Evolutionary conservation across 2,888 invertebrate species (phyloP).

Genomic region (Diplolepis rosae): DNA sequence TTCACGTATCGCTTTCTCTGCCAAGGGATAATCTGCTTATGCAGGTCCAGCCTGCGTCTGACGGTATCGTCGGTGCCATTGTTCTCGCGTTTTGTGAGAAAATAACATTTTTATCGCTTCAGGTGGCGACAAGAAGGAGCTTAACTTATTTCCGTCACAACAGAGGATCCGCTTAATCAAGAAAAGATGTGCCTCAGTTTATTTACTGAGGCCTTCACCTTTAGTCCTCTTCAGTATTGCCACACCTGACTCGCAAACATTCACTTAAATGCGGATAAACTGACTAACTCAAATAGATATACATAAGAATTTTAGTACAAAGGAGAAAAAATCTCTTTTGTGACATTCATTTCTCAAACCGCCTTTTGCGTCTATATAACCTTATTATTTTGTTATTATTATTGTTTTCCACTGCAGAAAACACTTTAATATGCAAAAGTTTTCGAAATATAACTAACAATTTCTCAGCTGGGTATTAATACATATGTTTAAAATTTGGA

Average conservation of each 20-base stretch:
- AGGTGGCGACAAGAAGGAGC: constrained; percentile 72
- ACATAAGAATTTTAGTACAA: neutral
- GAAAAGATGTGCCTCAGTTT: constrained; percentile 5
- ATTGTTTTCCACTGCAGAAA: no score
- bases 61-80: constrained; percentile 61
- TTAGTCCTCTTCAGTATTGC: constrained; percentile 1
- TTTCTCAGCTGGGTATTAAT: no score
- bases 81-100: constrained; percentile 71
- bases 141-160: constrained; percentile 72
- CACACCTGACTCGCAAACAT: constrained; percentile 28
- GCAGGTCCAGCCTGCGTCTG: constrained; percentile 51
- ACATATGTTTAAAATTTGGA: no score
- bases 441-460: no score
- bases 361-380: no score
- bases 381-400: no score
- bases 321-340: neutral
- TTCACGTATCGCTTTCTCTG: constrained; percentile 62
- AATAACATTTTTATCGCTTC: constrained; percentile 73
- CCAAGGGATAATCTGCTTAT: constrained; percentile 68
- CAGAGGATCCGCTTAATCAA: constrained; percentile 48
- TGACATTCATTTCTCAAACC: neutral
- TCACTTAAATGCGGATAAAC: constrained; percentile 19
- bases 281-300: constrained; percentile 6
- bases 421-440: no score
- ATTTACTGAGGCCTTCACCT: constrained; percentile 17